These are phyloP conservation scores for Ornithoptera alexandrae DNA, from an alignment of 2,888 invertebrate genomes.

Conservation along the genomic window DNA sequence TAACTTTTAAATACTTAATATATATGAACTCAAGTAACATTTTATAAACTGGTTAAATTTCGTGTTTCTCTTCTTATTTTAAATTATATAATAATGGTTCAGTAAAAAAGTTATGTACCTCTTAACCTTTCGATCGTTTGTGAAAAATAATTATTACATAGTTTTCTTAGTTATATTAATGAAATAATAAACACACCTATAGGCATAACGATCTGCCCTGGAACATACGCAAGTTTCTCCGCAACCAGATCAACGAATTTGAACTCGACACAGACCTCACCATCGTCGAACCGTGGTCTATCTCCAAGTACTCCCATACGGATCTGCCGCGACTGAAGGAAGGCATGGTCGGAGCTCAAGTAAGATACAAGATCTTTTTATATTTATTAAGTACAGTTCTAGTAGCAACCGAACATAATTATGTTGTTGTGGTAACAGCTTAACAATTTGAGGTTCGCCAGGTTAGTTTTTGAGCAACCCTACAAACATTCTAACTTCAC, in stretches of 20 bases:
- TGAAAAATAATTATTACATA: background rate
- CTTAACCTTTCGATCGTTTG: no score
- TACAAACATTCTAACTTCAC: no score
- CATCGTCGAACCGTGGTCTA: constrained; percentile 81
- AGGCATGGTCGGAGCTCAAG: constrained; percentile 86
- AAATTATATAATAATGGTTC: no score
- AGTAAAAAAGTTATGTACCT: no score
- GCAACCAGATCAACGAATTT: constrained; percentile 83
- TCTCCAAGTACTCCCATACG: constrained; percentile 84
- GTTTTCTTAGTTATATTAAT: background rate
- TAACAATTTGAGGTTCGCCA: no score
- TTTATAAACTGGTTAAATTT: no score
- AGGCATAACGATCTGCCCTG: constrained; percentile 85
- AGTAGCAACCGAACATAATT: no score
- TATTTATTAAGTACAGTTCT: background rate
- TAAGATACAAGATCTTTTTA: constrained; percentile 43
- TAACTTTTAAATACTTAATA: no score
- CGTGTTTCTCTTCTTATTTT: no score
- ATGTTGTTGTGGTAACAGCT: no score
- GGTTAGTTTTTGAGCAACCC: no score
- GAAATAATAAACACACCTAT: constrained; percentile 33
- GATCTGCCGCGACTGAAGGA: constrained; percentile 82
- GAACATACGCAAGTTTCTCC: constrained; percentile 86
- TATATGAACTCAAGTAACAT: no score
- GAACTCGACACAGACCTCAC: constrained; percentile 81